Evolutionary conservation across 2,888 invertebrate genomes (phyloP).

Genomic region (Congeria kusceri): DNA sequence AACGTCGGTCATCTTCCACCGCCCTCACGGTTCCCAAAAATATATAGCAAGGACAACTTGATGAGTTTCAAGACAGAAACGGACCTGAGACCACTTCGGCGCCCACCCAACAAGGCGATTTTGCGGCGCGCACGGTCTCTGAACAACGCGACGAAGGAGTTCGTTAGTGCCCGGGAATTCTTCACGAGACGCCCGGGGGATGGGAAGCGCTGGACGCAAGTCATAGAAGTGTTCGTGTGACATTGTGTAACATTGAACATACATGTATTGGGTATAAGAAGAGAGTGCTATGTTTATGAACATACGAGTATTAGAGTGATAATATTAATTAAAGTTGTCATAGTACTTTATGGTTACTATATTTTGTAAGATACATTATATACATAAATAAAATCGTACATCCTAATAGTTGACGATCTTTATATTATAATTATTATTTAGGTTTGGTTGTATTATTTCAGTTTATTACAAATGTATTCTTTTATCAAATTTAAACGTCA

Average conservation of each 20-base stretch:
- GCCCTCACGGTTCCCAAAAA: constrained; percentile 11
- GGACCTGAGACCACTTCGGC: not conserved
- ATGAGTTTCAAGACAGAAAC: constrained; percentile 41
- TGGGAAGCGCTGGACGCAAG: constrained; percentile 5
- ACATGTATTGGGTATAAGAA: no score
- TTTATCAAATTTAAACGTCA: no score
- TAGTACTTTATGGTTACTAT: no score
- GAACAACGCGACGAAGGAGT: not conserved
- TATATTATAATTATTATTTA: no score
- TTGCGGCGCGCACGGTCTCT: constrained; percentile 24
- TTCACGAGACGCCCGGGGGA: constrained; percentile 13
- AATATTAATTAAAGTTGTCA: no score
- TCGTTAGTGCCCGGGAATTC: constrained; percentile 17
- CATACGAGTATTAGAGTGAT: no score
- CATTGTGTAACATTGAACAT: not conserved
- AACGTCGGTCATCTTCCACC: not conserved
- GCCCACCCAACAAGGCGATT: constrained; percentile 9
- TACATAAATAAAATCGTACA: no score
- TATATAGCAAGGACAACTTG: constrained; percentile 39
- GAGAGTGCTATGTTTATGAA: no score
- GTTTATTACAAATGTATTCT: no score
- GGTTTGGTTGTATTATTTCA: no score
- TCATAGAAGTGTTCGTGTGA: constrained; percentile 26
- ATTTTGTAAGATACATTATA: no score
- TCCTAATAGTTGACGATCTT: no score